Percentiles rank a stretch among this genome's conserved stretches.
Evolutionary conservation across 2,113 vertebrate species (phyloP).

Genomic region (Phalacrocorax carbo): DNA sequence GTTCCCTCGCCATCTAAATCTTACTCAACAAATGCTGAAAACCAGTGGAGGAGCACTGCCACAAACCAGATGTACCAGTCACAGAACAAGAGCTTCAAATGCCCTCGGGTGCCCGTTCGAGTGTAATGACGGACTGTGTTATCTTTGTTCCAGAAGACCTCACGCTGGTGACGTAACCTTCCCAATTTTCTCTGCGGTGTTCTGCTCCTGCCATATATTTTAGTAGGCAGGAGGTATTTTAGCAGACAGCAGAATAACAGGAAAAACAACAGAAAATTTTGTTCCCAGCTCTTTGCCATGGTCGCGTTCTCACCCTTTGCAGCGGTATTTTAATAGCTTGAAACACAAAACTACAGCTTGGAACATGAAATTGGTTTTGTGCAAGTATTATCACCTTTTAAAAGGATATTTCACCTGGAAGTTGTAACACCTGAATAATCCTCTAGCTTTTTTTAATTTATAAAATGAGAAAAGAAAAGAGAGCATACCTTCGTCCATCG

Average conservation of each 20-base stretch:
- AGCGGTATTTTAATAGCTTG: background rate
- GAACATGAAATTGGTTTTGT: background rate
- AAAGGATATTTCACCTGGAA: background rate
- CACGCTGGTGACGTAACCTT: background rate
- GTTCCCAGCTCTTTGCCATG: background rate
- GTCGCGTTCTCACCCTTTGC: background rate
- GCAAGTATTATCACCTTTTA: background rate
- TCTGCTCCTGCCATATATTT: background rate
- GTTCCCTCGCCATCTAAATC: background rate
- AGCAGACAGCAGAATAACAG: background rate
- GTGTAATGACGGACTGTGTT: accelerated
- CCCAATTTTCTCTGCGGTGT: background rate
- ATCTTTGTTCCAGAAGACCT: background rate
- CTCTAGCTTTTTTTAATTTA: background rate
- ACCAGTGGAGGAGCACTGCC: background rate
- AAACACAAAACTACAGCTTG: background rate
- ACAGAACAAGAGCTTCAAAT: background rate
- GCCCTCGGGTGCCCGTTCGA: background rate
- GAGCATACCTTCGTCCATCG: conserved; percentile 92
- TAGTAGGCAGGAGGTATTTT: background rate
- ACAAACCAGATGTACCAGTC: background rate
- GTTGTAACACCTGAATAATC: background rate
- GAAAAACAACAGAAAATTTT: background rate
- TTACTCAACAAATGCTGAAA: background rate
- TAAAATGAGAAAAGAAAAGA: background rate